phyloP scores from a whole-genome alignment of 2,113 vertebrate species.

The Pollimyrus isidori region DNA sequence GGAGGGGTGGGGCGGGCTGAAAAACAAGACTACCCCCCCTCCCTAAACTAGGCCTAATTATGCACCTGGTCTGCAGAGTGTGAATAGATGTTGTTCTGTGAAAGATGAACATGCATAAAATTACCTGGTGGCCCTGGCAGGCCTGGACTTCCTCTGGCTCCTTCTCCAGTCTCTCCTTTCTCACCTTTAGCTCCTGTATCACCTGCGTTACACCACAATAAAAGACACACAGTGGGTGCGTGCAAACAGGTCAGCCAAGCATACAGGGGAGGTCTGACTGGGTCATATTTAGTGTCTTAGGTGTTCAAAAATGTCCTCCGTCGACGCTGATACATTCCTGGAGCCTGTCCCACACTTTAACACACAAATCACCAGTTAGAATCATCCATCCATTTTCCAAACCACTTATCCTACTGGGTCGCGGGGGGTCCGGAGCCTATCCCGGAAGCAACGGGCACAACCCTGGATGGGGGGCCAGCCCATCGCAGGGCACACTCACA shows the following conservation, averaged over 20 bases:
- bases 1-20: too few species aligned
- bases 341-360: background rate
- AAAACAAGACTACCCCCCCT: too few species aligned
- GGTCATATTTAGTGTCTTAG: background rate
- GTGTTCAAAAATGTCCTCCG: background rate
- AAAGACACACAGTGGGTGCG: background rate
- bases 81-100: background rate
- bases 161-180: slow-evolving; percentile 57
- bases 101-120: background rate
- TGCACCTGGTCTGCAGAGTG: background rate
- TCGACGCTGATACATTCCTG: background rate
- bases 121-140: slow-evolving; percentile 57
- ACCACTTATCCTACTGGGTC: too few species aligned
- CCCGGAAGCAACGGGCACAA: too few species aligned
- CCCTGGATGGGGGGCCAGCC: too few species aligned
- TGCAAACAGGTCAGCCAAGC: background rate
- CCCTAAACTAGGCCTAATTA: too few species aligned
- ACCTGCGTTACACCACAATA: slow-evolving; percentile 39
- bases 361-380: background rate
- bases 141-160: slow-evolving; percentile 58
- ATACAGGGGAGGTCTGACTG: background rate
- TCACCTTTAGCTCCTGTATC: slow-evolving; percentile 54
- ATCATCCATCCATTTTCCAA: too few species aligned
- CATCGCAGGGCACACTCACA: too few species aligned
- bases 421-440: too few species aligned